Evolutionary conservation across 2,888 invertebrate species (phyloP).

Genomic region (Ophioninae sp.): DNA sequence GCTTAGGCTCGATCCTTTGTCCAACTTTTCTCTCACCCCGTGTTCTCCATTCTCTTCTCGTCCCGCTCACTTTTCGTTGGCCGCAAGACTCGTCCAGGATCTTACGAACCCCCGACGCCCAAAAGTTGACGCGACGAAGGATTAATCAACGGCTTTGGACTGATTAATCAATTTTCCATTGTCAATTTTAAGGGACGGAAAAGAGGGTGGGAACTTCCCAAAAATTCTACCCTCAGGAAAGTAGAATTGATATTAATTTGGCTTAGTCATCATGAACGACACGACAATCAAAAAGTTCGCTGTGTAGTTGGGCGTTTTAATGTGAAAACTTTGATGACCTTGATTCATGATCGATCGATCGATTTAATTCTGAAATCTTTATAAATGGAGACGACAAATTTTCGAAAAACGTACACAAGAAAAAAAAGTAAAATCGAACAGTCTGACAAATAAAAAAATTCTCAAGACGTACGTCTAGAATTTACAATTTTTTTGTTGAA

Average conservation of each 20-base stretch:
- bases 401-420: not conserved
- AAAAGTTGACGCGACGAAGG: not conserved
- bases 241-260: not conserved
- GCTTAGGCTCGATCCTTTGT: conserved; percentile 36
- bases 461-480: no score
- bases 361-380: not conserved
- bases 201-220: not conserved
- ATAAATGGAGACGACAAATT: not conserved
- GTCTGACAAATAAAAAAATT: not conserved
- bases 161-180: not conserved
- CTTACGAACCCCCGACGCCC: not conserved
- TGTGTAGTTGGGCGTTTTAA: not conserved
- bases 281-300: not conserved
- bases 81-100: not conserved
- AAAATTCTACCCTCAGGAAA: not conserved
- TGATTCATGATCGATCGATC: not conserved
- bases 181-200: not conserved
- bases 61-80: conserved; percentile 12
- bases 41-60: not conserved
- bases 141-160: not conserved
- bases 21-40: conserved; percentile 7
- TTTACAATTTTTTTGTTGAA: no score
- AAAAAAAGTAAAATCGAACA: not conserved
- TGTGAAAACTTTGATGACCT: not conserved
- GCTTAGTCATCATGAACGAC: not conserved